Evolutionary conservation across 2,888 invertebrate species (phyloP).

Genomic region (Polymixis lichenea): DNA sequence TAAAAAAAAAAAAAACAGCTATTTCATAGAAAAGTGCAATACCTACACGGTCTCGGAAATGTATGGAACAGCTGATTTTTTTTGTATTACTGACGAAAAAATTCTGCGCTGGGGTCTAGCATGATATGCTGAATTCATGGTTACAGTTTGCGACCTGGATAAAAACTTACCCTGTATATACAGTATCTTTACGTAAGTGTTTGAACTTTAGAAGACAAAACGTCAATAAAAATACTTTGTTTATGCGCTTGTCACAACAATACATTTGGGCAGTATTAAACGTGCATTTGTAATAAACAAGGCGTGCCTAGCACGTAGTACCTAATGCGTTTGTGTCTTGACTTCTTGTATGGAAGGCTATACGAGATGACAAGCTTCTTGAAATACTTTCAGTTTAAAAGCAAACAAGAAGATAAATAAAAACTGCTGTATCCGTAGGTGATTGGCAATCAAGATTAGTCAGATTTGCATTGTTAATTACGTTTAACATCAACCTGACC

Average conservation of each 20-base stretch:
- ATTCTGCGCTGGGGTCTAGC: no score
- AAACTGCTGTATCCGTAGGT: not conserved
- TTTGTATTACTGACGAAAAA: no score
- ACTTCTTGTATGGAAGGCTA: not conserved
- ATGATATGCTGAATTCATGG: no score
- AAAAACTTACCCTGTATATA: no score
- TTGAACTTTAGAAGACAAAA: constrained; percentile 16
- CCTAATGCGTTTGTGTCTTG: constrained; percentile 20
- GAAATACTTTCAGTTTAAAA: not conserved
- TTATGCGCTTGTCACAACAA: constrained; percentile 27
- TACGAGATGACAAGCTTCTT: not conserved
- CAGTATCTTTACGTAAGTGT: not conserved
- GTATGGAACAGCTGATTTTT: no score
- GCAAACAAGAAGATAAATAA: not conserved
- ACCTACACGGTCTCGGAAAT: no score
- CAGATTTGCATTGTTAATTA: not conserved
- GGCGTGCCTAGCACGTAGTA: constrained; percentile 28
- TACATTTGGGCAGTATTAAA: constrained; percentile 13
- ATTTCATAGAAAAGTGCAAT: no score
- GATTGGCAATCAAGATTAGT: not conserved
- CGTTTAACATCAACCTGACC: not conserved
- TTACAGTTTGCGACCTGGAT: no score
- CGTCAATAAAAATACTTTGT: constrained; percentile 27
- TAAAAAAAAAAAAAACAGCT: no score
- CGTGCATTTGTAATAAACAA: constrained; percentile 32